A percentile compares a stretch with the other conserved stretches of the same genome.
phyloP scores from a whole-genome alignment of 2,113 vertebrate species.

The Marmota monax region DNA sequence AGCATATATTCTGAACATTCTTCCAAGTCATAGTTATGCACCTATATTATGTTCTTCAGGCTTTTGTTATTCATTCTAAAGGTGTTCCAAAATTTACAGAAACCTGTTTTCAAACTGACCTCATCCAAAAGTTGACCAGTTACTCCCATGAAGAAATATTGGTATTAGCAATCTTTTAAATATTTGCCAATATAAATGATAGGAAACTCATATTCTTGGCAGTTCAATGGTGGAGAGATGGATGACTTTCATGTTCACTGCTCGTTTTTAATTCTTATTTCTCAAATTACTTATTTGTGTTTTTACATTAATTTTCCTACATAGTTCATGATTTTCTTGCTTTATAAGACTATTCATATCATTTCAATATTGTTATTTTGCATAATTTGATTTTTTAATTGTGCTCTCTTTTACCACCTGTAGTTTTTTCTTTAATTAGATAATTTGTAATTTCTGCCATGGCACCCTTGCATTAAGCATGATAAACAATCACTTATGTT shows the following conservation, averaged over 20 bases:
- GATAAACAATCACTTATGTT: not conserved
- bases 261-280: not conserved
- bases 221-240: constrained; percentile 9
- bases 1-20: not conserved
- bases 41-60: not conserved
- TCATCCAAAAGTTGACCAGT: not conserved
- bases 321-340: not conserved
- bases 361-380: not conserved
- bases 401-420: not conserved
- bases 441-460: not conserved
- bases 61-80: not conserved
- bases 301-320: not conserved
- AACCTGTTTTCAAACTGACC: not conserved
- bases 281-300: not conserved
- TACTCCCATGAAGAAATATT: not conserved
- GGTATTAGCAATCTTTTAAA: not conserved
- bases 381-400: not conserved
- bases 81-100: not conserved
- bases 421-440: not conserved
- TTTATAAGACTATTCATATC: not conserved
- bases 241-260: not conserved
- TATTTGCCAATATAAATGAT: not conserved
- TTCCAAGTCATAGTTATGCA: not conserved
- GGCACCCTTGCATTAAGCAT: not conserved
- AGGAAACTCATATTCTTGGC: not conserved